These are phyloP conservation scores for Nasalis larvatus DNA, from an alignment of 2,113 vertebrate genomes.

Conservation along the genomic window DNA sequence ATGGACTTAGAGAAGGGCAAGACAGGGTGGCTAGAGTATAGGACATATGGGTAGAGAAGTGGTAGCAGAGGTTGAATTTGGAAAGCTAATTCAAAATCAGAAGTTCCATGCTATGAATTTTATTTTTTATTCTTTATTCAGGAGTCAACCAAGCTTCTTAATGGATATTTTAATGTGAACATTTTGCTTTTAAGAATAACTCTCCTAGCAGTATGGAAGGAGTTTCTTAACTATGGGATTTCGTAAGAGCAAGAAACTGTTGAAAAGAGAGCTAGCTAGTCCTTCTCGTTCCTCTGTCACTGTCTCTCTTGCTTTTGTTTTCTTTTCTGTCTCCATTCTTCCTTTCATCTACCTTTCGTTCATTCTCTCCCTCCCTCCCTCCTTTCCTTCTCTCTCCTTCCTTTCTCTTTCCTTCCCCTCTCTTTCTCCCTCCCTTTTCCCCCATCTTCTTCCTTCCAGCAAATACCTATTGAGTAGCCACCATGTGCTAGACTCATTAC, in stretches of 20 bases:
- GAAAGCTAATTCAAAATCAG: background rate
- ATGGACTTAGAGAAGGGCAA: background rate
- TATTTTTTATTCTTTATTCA: background rate
- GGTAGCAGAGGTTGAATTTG: background rate
- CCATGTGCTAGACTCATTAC: background rate
- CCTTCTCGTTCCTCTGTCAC: background rate
- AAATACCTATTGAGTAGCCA: background rate
- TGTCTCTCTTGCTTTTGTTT: background rate
- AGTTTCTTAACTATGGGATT: background rate
- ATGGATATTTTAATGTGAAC: background rate
- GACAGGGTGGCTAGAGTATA: background rate
- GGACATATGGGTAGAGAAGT: background rate
- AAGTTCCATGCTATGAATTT: background rate
- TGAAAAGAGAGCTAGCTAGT: background rate
- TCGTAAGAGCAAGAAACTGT: background rate
- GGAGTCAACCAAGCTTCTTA: background rate
- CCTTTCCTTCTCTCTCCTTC: background rate
- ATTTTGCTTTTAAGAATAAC: background rate
- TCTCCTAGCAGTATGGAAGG: background rate
- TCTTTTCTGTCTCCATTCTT: background rate
- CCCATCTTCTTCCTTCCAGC: background rate
- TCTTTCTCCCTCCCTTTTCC: background rate
- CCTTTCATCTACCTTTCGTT: background rate
- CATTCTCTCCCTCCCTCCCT: background rate
- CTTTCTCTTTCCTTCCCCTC: accelerated